Base-by-base conservation (phyloP, 1,140 invertebrate species). In the Caenorhabditis inopinata region DNA sequence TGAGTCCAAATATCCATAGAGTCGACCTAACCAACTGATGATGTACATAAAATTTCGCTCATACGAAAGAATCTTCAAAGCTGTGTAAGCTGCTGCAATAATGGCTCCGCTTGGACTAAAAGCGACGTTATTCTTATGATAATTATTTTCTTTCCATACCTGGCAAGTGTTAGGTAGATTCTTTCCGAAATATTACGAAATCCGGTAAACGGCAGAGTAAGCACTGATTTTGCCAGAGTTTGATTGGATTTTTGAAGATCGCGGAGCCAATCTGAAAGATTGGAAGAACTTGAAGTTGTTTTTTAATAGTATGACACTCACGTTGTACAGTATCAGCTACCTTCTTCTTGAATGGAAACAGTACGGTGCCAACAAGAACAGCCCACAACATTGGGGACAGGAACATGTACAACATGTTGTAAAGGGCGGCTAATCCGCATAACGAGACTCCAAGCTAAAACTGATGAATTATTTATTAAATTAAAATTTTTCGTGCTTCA, bases 381-480 rank as follows among this genome's bases (percentile, higher is more conserved):
- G 96, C 95, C 96, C 96, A 98, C 79, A 97, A 91, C 38, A 98
- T 87, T 0, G 96, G 94, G 85, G 94, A 93, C 18, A 97, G 91
- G 89, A 97, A 98, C 0, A 95, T 94, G 86, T 94, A 93, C 5
- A 97, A 89, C 58, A 95, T 93, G 81, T 93, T 92, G 87, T 94
- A 96, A 16, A 96, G 91, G 4, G 94, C 93, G 85, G 92, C 93
- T 27, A 92, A 91, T 12, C 93, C 93, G 18, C 91, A 91, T 85
- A 91, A 18, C 16, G 46, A 84, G 92, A 83, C 92, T 91, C 48
- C 82, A 7, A 82, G 16, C 82, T 83, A 51, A 42, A 78, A 82
- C 27, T 46, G 68, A 25, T 14, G 9, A 46, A 46, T 27, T 6
- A 23, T 38, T 46, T 58, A 68, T 75, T 75, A 21, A n/a, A 68